These are phyloP conservation scores for Lophochroa leadbeateri DNA, from an alignment of 2,113 vertebrate species.

Conservation along the genomic window DNA sequence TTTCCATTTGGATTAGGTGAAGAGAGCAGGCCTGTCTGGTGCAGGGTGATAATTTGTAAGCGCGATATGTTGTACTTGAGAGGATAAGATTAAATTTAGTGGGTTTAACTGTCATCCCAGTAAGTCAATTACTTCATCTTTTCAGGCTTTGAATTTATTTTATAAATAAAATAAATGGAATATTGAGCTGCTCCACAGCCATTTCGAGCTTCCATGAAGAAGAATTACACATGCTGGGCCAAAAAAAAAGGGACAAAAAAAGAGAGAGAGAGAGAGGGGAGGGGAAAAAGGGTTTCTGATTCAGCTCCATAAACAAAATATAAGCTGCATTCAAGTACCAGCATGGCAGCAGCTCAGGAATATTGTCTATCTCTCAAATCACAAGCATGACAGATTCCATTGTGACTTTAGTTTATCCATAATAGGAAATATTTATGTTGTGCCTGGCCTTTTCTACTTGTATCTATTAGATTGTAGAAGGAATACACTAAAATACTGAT, in stretches of 20 bases:
- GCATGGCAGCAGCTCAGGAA: slow-evolving; percentile 70
- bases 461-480: slow-evolving; percentile 59
- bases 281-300: slow-evolving; percentile 73
- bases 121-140: slow-evolving; percentile 90
- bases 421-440: slow-evolving; percentile 81
- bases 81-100: slow-evolving; percentile 91
- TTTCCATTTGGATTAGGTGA: slow-evolving; percentile 90
- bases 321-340: slow-evolving; percentile 76
- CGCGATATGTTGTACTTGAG: slow-evolving; percentile 87
- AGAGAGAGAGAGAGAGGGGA: background rate
- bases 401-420: slow-evolving; percentile 81
- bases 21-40: slow-evolving; percentile 81
- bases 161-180: slow-evolving; percentile 90
- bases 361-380: slow-evolving; percentile 80
- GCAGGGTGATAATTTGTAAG: slow-evolving; percentile 89
- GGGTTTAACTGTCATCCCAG: slow-evolving; percentile 88
- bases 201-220: slow-evolving; percentile 80
- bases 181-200: slow-evolving; percentile 83
- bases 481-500: slow-evolving; percentile 55
- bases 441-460: slow-evolving; percentile 66
- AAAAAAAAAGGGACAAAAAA: slow-evolving; percentile 2
- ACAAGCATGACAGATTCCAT: slow-evolving; percentile 80
- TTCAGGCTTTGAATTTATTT: slow-evolving; percentile 88
- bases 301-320: slow-evolving; percentile 82
- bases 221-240: slow-evolving; percentile 82